Conservation (phyloP, 2,797 vertebrate species). For the Scleropages formosus region DNA sequence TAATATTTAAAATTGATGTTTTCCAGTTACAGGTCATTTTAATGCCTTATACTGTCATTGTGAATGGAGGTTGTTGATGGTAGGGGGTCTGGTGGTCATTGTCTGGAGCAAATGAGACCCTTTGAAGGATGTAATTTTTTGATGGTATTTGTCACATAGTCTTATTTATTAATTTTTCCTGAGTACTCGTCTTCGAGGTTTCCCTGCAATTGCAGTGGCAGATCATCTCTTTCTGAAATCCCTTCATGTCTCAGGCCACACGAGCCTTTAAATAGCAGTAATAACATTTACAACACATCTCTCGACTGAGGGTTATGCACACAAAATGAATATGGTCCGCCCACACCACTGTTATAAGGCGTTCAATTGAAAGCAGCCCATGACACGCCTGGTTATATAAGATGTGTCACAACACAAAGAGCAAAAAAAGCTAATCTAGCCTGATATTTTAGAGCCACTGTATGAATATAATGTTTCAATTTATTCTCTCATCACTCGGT, state of each 20-base stretch:
- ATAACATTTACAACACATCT: background rate
- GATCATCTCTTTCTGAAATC: background rate
- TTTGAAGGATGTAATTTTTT: too few species aligned
- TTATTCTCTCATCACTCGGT: too few species aligned
- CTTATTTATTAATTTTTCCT: background rate
- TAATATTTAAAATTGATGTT: too few species aligned
- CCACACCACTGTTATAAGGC: background rate
- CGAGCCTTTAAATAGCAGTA: slow-evolving; percentile 4
- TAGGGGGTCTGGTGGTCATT: slow-evolving; percentile 24
- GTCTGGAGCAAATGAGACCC: background rate
- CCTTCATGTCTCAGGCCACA: background rate
- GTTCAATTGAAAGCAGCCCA: too few species aligned
- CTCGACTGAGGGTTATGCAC: background rate
- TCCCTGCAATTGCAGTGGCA: background rate
- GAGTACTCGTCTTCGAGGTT: background rate
- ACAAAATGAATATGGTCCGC: background rate
- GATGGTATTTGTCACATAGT: too few species aligned
- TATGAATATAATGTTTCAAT: too few species aligned
- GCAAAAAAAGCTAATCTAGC: background rate
- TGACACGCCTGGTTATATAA: background rate
- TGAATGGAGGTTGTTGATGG: too few species aligned
- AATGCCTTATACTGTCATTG: too few species aligned
- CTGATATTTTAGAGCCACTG: background rate
- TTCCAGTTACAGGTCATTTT: too few species aligned
- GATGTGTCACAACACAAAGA: background rate